phyloP scores from a whole-genome alignment of 2,113 vertebrate species.

The Monopterus albus region DNA sequence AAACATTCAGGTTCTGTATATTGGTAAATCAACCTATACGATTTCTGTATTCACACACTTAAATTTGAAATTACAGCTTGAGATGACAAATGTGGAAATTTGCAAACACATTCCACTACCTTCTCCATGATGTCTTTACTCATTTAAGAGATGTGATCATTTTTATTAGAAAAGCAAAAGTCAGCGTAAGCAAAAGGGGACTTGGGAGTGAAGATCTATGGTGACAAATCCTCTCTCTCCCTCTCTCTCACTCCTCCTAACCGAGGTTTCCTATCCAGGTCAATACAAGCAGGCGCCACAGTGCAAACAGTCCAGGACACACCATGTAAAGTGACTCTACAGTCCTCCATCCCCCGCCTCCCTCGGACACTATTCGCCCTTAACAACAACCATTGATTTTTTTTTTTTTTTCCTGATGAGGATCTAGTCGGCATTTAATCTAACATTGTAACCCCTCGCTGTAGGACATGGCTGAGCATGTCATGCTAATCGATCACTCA shows the following conservation, averaged over 20 bases:
- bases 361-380: conserved; percentile 82
- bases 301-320: conserved; percentile 82
- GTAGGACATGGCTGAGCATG: conserved; percentile 91
- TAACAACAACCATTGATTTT: conserved; percentile 96
- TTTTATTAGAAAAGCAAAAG: conserved; percentile 14
- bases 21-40: not conserved
- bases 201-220: conserved; percentile 1
- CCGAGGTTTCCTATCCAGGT: conserved; percentile 79
- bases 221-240: conserved; percentile 47
- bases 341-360: conserved; percentile 54
- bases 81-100: not conserved
- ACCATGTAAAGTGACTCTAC: conserved; percentile 88
- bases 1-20: not conserved
- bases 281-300: conserved; percentile 90
- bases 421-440: conserved; percentile 96
- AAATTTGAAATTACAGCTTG: not conserved
- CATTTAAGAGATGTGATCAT: not conserved
- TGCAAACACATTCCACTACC: not conserved
- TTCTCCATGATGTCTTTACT: not conserved
- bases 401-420: conserved; percentile 87
- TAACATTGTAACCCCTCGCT: conserved; percentile 92
- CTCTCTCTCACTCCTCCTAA: conserved; percentile 4
- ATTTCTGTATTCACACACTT: not conserved
- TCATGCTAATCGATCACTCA: conserved; percentile 95
- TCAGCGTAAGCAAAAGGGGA: conserved; percentile 3